Percentiles rank a stretch among this genome's conserved stretches.
Conservation (phyloP, 2,797 vertebrate genomes). For the Pseudomugil tenellus region DNA sequence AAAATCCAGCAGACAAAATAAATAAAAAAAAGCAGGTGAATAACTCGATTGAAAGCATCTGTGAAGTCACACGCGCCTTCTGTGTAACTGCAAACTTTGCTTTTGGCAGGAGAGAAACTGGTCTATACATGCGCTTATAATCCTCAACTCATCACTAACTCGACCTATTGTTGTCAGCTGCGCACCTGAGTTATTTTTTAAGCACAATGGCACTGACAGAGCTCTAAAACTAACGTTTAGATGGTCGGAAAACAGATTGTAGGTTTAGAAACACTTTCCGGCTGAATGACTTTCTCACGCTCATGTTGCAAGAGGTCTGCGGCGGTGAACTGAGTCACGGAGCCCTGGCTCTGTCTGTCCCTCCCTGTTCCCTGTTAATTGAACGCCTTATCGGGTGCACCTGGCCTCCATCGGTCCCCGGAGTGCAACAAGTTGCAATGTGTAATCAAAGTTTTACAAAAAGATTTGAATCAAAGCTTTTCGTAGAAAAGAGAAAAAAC, state of each 20-base stretch:
- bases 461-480: slow-evolving; percentile 42
- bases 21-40: not conserved
- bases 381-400: slow-evolving; percentile 85
- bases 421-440: slow-evolving; percentile 86
- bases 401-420: slow-evolving; percentile 85
- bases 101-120: slow-evolving; percentile 37
- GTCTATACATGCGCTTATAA: slow-evolving; percentile 48
- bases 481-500: slow-evolving; percentile 6
- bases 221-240: slow-evolving; percentile 76
- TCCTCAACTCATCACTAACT: slow-evolving; percentile 55
- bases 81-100: slow-evolving; percentile 47
- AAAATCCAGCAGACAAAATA: not conserved
- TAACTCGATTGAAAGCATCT: slow-evolving; percentile 17
- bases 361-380: slow-evolving; percentile 54
- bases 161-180: slow-evolving; percentile 53
- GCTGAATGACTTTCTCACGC: slow-evolving; percentile 94
- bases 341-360: slow-evolving; percentile 66
- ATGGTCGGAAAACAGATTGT: slow-evolving; percentile 67
- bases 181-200: slow-evolving; percentile 71
- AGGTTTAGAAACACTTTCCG: slow-evolving; percentile 77
- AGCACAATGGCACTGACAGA: slow-evolving; percentile 71
- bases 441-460: slow-evolving; percentile 58
- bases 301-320: slow-evolving; percentile 87
- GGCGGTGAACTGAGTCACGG: slow-evolving; percentile 80
- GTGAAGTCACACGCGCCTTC: slow-evolving; percentile 28